Evolutionary conservation across 2,888 invertebrate species (phyloP).

Genomic region (Elegia similella): DNA sequence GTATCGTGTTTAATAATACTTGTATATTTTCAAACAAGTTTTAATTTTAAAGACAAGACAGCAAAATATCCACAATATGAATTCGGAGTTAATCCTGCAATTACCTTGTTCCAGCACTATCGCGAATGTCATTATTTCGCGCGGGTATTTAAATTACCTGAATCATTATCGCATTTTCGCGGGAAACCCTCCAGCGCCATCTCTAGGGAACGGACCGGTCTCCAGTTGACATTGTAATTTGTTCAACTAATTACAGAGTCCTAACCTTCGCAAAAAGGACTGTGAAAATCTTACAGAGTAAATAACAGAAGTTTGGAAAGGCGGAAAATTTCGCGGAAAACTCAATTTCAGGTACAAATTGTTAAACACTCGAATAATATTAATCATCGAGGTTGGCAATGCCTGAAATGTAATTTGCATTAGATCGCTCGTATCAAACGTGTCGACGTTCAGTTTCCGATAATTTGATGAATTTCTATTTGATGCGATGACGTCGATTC

Average conservation of each 20-base stretch:
- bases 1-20: no score
- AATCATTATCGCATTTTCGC: constrained; percentile 4
- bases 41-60: not conserved
- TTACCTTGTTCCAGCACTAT: not conserved
- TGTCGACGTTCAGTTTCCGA: constrained; percentile 5
- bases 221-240: constrained; percentile 50
- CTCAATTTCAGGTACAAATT: constrained; percentile 12
- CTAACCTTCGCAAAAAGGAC: constrained; percentile 20
- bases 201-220: constrained; percentile 28
- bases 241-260: constrained; percentile 49
- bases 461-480: constrained; percentile 11
- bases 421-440: constrained; percentile 7
- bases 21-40: no score
- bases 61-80: not conserved
- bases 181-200: constrained; percentile 25
- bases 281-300: constrained; percentile 29
- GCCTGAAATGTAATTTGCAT: constrained; percentile 17
- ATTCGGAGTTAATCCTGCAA: not conserved
- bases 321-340: constrained; percentile 22
- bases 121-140: not conserved
- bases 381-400: not conserved
- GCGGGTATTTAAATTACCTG: constrained; percentile 9
- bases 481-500: not conserved
- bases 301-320: constrained; percentile 32
- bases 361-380: constrained; percentile 17